Evolutionary conservation across 92 coral and sea anemone genomes (phyloP), one percentile per base, ranked within the genome.

Genomic region (Parazoanthus atlanticus): DNA sequence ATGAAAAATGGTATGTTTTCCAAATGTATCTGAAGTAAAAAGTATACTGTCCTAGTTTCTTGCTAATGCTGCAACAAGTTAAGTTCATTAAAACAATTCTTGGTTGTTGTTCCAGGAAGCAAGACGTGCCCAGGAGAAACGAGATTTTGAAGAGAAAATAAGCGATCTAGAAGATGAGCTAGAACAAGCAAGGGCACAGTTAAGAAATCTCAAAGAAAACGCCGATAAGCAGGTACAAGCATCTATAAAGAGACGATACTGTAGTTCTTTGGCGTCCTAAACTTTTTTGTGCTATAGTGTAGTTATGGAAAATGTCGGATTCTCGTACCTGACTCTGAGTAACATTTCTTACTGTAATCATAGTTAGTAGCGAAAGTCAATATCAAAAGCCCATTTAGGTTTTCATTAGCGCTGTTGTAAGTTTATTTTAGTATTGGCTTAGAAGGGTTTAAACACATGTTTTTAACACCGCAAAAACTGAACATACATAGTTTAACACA

Each of bases 151-250:
- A 79, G 94, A 79, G 29, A 89, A 80, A 91, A 88, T 96, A 28
- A 71, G 86, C 81, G 97, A 90, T 38, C 85, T 96, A 34, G 93
- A 96, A 81, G 94, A 93, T 58, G 95, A 96, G 88, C 93, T 96
- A 6, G 90, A 79, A 43, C 87, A 88, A 81, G 97, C 94, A 8
- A 65, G 64, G 31, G 71, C 69, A n/a, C 90, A 92, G 49, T 86
- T 86, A 41, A 25, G 74, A 52, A 84, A 83, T 28, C 75, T 88
- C 78, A 75, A 81, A 64, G 91, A 92, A 78, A 80, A 79, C n/a
- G 88, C 91, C 31, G 91, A 71, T 11, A 85, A 85, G n/a, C 86
- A 86, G 92, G 95, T 93, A 54, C 17, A 79, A 13, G 0, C 11
- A n/a, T 6, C 21, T 25, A 8, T 25, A 66, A n/a, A 34, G 31